Conservation (phyloP, 1,140 invertebrate genomes). For the Brachionus angularis region DNA sequence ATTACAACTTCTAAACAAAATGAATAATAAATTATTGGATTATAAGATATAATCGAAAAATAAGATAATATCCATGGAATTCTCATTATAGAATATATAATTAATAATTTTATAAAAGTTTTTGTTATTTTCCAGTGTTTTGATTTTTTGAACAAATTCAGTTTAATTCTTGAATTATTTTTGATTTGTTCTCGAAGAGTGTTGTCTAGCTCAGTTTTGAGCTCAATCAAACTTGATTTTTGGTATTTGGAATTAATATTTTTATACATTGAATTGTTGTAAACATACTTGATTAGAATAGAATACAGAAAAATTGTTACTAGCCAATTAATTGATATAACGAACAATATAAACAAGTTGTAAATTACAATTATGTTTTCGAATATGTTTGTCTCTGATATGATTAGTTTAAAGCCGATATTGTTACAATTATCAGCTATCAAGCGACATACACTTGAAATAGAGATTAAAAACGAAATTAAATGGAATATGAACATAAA, state of each 20-base stretch:
- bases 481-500: constrained; percentile 3
- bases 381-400: background rate
- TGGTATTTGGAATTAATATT: no score
- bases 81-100: constrained; percentile 23
- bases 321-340: constrained; percentile 13
- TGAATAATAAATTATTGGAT: constrained; percentile 25
- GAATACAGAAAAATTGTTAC: constrained; percentile 9
- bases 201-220: background rate
- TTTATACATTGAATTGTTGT: background rate
- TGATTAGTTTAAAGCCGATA: background rate
- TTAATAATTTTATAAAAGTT: constrained; percentile 32
- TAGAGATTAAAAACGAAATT: background rate
- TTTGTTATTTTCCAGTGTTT: constrained; percentile 41
- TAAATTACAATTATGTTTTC: constrained; percentile 2
- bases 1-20: constrained; percentile 22
- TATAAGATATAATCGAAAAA: constrained; percentile 7
- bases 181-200: background rate
- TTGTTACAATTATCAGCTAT: background rate
- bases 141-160: constrained; percentile 17
- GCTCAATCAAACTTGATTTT: background rate
- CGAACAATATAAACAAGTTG: constrained; percentile 6
- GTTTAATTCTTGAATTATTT: background rate
- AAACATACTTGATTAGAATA: constrained; percentile 14
- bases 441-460: background rate
- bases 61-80: constrained; percentile 2